Percentiles rank a stretch among this genome's conserved stretches.
phyloP scores from a whole-genome alignment of 2,797 vertebrate species.

The Halcyon chelicuti region DNA sequence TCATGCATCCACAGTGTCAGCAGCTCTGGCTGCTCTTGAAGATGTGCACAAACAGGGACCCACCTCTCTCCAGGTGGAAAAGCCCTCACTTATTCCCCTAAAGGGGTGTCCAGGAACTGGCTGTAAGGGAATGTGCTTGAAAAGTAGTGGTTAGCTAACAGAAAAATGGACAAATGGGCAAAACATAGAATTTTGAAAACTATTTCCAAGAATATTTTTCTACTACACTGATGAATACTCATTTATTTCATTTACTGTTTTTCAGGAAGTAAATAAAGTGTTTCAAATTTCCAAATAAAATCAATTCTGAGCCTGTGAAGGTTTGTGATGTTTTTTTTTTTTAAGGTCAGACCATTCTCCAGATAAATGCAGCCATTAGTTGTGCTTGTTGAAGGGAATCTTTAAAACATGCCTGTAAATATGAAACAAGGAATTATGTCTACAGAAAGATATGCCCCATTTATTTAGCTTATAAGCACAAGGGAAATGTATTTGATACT shows the following conservation, averaged over 20 bases:
- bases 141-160: not conserved
- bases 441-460: not conserved
- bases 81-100: not conserved
- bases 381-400: not conserved
- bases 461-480: not conserved
- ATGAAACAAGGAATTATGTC: not conserved
- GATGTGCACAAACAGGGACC: not conserved
- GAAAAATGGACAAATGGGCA: not conserved
- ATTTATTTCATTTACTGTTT: not conserved
- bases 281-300: not conserved
- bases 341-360: not conserved
- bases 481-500: not conserved
- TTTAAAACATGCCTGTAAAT: not conserved
- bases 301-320: not conserved
- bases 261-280: not conserved
- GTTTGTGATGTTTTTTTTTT: not conserved
- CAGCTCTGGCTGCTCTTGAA: not conserved
- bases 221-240: not conserved
- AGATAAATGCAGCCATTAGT: not conserved
- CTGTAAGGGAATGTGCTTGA: not conserved
- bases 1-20: fast-evolving
- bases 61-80: fast-evolving
- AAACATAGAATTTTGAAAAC: not conserved
- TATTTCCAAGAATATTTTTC: not conserved
- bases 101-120: fast-evolving